Conservation (phyloP, 2,797 vertebrate species). For the Iguana delicatissima region DNA sequence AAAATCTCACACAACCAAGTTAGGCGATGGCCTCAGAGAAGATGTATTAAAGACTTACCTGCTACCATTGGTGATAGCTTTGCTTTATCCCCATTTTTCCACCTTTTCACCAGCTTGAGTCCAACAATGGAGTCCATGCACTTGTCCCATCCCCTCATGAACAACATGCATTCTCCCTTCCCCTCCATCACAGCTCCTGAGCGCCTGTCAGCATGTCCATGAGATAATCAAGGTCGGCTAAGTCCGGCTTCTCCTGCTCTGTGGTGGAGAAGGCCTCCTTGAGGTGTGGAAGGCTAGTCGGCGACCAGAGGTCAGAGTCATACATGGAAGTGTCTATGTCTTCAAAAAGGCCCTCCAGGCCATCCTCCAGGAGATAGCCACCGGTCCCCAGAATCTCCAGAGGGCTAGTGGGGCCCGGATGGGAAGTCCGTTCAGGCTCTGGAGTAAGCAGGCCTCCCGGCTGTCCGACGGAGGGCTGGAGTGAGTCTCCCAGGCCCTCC, state of each 20-base stretch:
- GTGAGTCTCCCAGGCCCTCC: slow-evolving; percentile 21
- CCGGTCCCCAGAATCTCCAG: slow-evolving; percentile 66
- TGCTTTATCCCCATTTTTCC: too few relatives aligned
- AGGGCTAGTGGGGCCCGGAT: slow-evolving; percentile 37
- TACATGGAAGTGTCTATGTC: slow-evolving; percentile 81
- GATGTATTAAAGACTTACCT: accelerated
- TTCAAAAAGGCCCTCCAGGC: slow-evolving; percentile 76
- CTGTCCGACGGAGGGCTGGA: slow-evolving; percentile 39
- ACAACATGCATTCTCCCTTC: slow-evolving; percentile 10
- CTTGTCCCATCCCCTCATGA: neutral
- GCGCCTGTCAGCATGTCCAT: slow-evolving; percentile 76
- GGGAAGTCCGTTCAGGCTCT: slow-evolving; percentile 19
- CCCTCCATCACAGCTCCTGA: slow-evolving; percentile 54
- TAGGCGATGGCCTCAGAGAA: neutral
- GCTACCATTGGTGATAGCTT: accelerated
- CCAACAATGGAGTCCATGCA: neutral
- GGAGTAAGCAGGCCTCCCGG: neutral
- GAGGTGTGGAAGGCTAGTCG: slow-evolving; percentile 32
- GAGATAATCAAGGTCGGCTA: slow-evolving; percentile 75
- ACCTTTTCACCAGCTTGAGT: too few relatives aligned
- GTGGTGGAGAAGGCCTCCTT: slow-evolving; percentile 47
- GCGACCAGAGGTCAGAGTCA: slow-evolving; percentile 72
- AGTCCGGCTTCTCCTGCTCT: slow-evolving; percentile 47
- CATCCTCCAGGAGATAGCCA: slow-evolving; percentile 71
- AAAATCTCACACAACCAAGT: neutral